Conservation (phyloP, 2,797 vertebrate genomes). For the Muraenolepis orangiensis region DNA sequence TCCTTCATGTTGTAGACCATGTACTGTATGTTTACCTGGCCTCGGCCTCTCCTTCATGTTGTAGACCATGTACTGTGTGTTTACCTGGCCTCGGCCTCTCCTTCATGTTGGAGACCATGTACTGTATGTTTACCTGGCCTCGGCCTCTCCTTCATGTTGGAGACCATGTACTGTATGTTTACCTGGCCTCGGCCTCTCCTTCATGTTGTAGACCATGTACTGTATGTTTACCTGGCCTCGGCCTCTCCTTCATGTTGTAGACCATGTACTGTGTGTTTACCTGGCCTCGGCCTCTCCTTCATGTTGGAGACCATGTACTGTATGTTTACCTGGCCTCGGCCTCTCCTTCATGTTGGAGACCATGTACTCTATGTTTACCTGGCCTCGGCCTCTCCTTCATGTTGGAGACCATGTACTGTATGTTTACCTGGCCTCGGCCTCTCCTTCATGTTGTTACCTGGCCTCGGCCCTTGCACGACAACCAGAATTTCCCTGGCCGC, state of each 20-base stretch:
- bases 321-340: conserved; percentile 14
- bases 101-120: no score
- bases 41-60: conserved; percentile 1
- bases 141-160: conserved; percentile 1
- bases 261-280: no score
- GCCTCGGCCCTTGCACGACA: conserved; percentile 17
- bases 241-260: not conserved
- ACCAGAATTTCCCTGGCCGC: not conserved
- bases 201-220: no score
- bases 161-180: no score
- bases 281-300: conserved; percentile 9
- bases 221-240: conserved; percentile 12
- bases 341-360: not conserved
- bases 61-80: no score
- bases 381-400: conserved; percentile 9
- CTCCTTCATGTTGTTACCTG: not conserved
- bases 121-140: no score
- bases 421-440: conserved; percentile 13
- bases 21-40: no score
- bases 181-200: conserved; percentile 11
- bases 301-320: no score
- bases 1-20: not conserved
- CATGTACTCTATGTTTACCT: no score
- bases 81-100: conserved; percentile 11
- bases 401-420: no score